Conservation (phyloP, 2,888 invertebrate species). For the Tachina grossa region DNA sequence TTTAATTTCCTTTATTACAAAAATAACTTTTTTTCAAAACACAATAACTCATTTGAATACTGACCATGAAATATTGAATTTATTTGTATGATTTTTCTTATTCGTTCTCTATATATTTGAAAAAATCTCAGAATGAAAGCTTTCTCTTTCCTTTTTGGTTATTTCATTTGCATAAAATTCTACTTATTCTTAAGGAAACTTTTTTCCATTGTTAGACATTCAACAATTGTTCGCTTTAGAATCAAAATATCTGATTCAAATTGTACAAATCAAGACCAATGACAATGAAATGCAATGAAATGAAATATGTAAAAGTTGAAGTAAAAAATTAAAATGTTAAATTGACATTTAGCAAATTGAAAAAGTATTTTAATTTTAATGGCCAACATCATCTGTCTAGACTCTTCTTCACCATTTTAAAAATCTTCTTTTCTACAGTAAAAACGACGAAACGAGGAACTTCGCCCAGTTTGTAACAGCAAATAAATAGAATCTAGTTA, state of each 20-base stretch:
- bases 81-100: not conserved
- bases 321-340: conserved; percentile 38
- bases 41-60: conserved; percentile 27
- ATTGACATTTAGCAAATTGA: conserved; percentile 65
- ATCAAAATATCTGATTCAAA: conserved; percentile 50
- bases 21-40: not conserved
- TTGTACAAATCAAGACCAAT: conserved; percentile 60
- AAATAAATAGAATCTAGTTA: conserved; percentile 48
- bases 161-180: conserved; percentile 66
- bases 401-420: conserved; percentile 42
- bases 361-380: conserved; percentile 72
- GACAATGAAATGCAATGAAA: conserved; percentile 42
- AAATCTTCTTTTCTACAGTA: conserved; percentile 16
- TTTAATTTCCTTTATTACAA: conserved; percentile 33
- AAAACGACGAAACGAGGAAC: conserved; percentile 23
- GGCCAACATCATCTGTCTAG: conserved; percentile 65
- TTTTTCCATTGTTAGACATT: conserved; percentile 42
- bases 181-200: conserved; percentile 42
- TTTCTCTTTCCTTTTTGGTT: not conserved
- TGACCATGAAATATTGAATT: conserved; percentile 57
- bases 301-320: not conserved
- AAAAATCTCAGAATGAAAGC: conserved; percentile 43
- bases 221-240: conserved; percentile 11
- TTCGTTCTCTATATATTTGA: not conserved
- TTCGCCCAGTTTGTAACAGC: not conserved